Evolutionary conservation across 1,140 invertebrate species (phyloP).

Genomic region (Delia radicum): DNA sequence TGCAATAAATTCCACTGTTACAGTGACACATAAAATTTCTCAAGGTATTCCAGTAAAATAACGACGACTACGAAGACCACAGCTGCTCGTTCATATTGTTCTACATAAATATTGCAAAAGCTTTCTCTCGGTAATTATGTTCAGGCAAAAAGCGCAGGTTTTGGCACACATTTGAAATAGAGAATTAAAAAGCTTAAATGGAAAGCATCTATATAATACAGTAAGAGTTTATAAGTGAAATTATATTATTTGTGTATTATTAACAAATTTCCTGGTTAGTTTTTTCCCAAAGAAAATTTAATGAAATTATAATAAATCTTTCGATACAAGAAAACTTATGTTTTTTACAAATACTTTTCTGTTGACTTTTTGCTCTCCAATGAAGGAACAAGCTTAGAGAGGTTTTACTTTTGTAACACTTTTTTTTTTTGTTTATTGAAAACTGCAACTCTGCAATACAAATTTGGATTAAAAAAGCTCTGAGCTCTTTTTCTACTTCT

Average conservation of each 20-base stretch:
- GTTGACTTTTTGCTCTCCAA: too few relatives aligned
- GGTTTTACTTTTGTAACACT: too few relatives aligned
- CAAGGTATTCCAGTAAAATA: background rate
- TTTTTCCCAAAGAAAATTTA: too few relatives aligned
- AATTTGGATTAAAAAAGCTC: background rate
- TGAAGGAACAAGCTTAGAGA: too few relatives aligned
- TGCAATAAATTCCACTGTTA: conserved; percentile 27
- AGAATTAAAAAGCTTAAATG: background rate
- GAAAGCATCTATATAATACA: background rate
- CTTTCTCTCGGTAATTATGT: background rate
- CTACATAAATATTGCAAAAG: background rate
- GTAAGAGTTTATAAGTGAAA: too few relatives aligned
- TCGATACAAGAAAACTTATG: too few relatives aligned
- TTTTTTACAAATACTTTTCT: too few relatives aligned
- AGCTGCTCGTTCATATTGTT: background rate
- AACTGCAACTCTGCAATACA: background rate
- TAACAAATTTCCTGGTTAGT: too few relatives aligned
- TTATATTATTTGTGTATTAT: too few relatives aligned
- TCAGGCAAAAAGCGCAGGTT: background rate
- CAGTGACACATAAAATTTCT: conserved; percentile 26
- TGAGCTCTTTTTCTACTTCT: background rate
- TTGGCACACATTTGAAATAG: background rate
- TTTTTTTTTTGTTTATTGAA: background rate
- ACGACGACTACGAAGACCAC: background rate
- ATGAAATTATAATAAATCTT: too few relatives aligned